Base-by-base conservation (phyloP, 2,888 invertebrate species). In the Augochlorella aurata region DNA sequence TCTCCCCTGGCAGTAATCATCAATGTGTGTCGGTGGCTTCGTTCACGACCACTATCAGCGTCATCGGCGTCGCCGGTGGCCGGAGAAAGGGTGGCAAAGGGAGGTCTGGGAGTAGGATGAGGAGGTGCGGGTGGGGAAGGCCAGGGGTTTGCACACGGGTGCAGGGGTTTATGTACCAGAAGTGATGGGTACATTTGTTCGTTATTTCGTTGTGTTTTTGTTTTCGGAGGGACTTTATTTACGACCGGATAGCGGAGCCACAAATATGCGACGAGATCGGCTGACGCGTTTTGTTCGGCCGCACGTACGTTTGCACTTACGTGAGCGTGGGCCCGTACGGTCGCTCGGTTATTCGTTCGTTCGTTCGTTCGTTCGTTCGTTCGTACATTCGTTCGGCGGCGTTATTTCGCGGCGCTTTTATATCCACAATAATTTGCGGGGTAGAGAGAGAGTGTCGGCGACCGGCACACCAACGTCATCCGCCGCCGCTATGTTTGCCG, bases 181-280 rank as follows among this genome's bases (percentile, higher is more conserved):
- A 93, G 91, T 92, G 93, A 93, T 93, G 91, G 91, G 89, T 91
- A 91, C 92, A 90, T 93, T 93, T 92, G 92, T 93, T 93, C 92
- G 92, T 92, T 93, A 92, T 92, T 92, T 92, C 91, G 90, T 88
- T 89, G 88, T 91, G 89, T 92, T 92, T 91, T 92, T 92, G 90
- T 93, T 92, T 92, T 91, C 88, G 89, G 87, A 88, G 85, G 84
- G 89, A 91, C 91, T 93, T 93, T 93, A 93, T 93, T 93, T 93
- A 93, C 92, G 92, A 92, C 91, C 91, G 92, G 92, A 93, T 91
- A 90, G 90, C 88, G 85, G 89, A 89, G 91, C 93, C 93, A 90
- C 93, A 93, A 93, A 93, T 93, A 92, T 92, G 93, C 91, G 87
- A 90, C 88, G 90, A 89, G 89, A 90, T 91, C 90, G 90, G 85